Conservation (phyloP, 2,888 invertebrate genomes). For the Cerastoderma edule region DNA sequence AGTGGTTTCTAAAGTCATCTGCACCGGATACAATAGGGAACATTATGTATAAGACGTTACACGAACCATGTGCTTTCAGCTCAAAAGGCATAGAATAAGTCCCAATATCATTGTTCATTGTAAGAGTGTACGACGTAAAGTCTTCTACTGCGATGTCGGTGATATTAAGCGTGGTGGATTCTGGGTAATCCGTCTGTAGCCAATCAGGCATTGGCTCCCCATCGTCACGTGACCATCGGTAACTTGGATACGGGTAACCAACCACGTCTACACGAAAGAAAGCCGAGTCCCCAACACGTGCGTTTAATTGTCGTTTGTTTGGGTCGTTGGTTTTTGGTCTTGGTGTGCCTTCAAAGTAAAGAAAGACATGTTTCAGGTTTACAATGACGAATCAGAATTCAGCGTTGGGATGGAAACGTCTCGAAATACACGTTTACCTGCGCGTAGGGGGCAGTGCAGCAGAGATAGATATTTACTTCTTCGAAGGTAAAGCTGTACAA, state of each 20-base stretch:
- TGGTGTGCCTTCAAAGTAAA: background rate
- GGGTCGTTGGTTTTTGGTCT: background rate
- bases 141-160: background rate
- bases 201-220: background rate
- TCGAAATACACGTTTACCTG: too few relatives aligned
- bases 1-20: too few relatives aligned
- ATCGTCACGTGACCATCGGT: background rate
- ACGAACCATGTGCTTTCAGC: background rate
- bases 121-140: background rate
- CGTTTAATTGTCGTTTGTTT: background rate
- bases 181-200: background rate
- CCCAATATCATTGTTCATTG: background rate
- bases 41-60: too few relatives aligned
- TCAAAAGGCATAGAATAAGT: background rate
- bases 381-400: too few relatives aligned
- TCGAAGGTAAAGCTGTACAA: too few relatives aligned
- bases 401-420: too few relatives aligned
- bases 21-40: too few relatives aligned
- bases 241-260: background rate
- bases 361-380: background rate
- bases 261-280: background rate
- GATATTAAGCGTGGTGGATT: background rate
- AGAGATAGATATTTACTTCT: too few relatives aligned
- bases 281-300: background rate
- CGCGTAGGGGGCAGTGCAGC: too few relatives aligned